These are phyloP conservation scores for Sesia bembeciformis DNA, from an alignment of 2,888 invertebrate species.

Conservation along the genomic window DNA sequence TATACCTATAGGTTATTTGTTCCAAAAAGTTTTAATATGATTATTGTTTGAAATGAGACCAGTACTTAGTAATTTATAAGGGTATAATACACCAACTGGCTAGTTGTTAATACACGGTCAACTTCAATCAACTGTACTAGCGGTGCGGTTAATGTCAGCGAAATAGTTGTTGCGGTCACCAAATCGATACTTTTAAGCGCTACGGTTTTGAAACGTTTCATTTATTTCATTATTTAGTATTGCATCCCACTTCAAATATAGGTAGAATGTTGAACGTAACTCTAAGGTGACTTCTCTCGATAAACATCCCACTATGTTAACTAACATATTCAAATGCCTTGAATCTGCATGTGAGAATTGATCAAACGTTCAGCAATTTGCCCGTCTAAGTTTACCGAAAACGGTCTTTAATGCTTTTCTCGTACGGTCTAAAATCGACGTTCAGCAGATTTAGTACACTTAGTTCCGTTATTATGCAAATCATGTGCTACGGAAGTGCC, in stretches of 20 bases:
- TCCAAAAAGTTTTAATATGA: no score
- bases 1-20: no score
- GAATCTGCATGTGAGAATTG: constrained; percentile 52
- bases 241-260: background rate
- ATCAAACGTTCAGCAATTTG: constrained; percentile 40
- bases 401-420: constrained; percentile 19
- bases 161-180: no score
- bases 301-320: constrained; percentile 11
- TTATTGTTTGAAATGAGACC: no score
- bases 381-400: constrained; percentile 24
- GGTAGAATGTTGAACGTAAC: background rate
- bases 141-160: no score
- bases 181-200: no score
- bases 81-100: no score
- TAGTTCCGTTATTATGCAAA: constrained; percentile 65
- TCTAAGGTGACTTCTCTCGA: background rate
- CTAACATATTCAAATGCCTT: constrained; percentile 49
- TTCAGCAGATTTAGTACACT: constrained; percentile 30
- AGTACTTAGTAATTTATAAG: no score
- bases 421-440: constrained; percentile 32
- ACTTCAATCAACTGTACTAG: no score
- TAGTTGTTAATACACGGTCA: no score
- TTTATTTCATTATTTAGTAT: no score
- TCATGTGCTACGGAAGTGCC: constrained; percentile 55
- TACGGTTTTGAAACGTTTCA: no score